These are phyloP conservation scores for Campylorhamphus procurvoides DNA, from an alignment of 2,113 vertebrate species.

Conservation along the genomic window DNA sequence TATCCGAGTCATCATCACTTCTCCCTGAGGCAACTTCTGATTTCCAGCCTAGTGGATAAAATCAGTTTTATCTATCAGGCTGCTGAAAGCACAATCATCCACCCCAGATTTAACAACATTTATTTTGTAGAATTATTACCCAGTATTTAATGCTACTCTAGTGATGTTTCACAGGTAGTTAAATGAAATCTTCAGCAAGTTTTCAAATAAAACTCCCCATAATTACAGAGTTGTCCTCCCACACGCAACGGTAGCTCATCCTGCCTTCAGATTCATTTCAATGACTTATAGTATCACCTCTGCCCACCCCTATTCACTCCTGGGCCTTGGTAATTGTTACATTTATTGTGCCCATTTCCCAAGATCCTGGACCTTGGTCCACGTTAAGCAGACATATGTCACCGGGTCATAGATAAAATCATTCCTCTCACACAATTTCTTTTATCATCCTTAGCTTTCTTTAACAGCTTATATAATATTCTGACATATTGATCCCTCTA, in stretches of 20 bases:
- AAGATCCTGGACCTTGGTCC: neutral
- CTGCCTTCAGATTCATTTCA: neutral
- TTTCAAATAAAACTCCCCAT: neutral
- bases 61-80: neutral
- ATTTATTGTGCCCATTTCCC: neutral
- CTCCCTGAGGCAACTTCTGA: neutral
- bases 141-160: neutral
- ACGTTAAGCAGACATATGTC: neutral
- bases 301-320: neutral
- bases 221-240: neutral
- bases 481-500: neutral
- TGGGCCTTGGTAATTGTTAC: neutral
- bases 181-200: neutral
- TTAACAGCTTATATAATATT: neutral
- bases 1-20: neutral
- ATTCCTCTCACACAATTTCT: neutral
- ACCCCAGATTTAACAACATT: neutral
- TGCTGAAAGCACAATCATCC: neutral
- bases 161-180: neutral
- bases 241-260: neutral
- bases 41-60: neutral
- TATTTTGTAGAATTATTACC: neutral
- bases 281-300: neutral
- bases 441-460: neutral
- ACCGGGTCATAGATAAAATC: neutral